Evolutionary conservation across 1,140 invertebrate species (phyloP).

Genomic region (Meloidogyne floridensis): DNA sequence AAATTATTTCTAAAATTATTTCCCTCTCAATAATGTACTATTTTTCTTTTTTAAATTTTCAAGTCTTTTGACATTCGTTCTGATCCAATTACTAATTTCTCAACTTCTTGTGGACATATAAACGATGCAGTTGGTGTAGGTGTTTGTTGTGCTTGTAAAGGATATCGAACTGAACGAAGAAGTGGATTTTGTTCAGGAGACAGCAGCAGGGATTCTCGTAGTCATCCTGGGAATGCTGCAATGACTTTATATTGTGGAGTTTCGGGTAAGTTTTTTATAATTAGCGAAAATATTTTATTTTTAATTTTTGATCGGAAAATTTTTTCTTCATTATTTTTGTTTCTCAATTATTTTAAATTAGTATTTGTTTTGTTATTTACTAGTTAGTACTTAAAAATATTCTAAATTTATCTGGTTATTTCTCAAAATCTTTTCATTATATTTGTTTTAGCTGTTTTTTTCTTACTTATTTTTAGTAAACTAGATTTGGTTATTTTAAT

Average conservation of each 20-base stretch:
- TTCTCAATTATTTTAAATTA: not conserved
- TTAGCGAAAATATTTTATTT: not conserved
- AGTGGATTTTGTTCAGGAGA: slow-evolving; percentile 20
- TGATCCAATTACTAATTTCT: not conserved
- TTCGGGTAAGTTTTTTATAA: not conserved
- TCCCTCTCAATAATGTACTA: too few species aligned
- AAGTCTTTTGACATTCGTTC: not conserved
- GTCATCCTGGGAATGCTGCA: not conserved
- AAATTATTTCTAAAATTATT: too few species aligned
- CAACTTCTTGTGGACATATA: not conserved
- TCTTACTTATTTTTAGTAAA: too few species aligned
- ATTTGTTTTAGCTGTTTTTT: too few species aligned
- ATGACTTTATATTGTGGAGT: slow-evolving; percentile 1
- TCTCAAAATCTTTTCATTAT: too few species aligned
- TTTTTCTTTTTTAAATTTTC: not conserved
- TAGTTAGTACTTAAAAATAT: too few species aligned
- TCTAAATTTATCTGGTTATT: too few species aligned
- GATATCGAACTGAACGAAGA: slow-evolving; percentile 20
- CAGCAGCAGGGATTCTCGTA: slow-evolving; percentile 16
- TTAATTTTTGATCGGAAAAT: not conserved
- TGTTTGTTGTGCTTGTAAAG: not conserved
- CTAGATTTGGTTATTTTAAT: too few species aligned
- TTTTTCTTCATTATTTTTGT: not conserved
- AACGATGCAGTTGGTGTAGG: not conserved
- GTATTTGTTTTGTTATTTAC: not conserved